Evolutionary conservation across 2,797 vertebrate genomes (phyloP).

Genomic region (Leptodactylus fallax): DNA sequence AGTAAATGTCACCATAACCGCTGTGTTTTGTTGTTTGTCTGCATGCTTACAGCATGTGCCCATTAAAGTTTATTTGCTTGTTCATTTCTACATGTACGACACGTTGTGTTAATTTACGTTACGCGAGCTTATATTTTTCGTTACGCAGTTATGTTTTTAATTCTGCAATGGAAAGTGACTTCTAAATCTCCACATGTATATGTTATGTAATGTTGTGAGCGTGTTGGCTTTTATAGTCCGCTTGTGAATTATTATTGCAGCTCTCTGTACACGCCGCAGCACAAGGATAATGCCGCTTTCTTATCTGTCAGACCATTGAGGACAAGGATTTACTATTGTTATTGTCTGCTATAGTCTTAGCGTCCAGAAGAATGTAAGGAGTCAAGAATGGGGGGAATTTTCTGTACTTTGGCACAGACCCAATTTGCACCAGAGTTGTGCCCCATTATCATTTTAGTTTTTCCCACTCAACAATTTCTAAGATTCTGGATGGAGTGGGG

Average conservation of each 20-base stretch:
- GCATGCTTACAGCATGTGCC: conserved; percentile 79
- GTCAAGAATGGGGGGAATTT: too few relatives aligned
- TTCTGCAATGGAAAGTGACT: too few relatives aligned
- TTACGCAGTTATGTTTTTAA: conserved; percentile 51
- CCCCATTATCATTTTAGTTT: too few relatives aligned
- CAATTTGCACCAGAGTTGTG: too few relatives aligned
- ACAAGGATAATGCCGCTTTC: conserved; percentile 5
- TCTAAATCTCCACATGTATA: neutral
- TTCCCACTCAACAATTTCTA: too few relatives aligned
- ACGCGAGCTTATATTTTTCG: conserved; percentile 64
- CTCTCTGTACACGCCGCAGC: neutral
- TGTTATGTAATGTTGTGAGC: neutral
- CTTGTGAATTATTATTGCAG: neutral
- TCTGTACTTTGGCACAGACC: neutral
- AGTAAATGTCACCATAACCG: conserved; percentile 59
- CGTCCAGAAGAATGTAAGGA: neutral
- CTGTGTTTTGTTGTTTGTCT: conserved; percentile 68
- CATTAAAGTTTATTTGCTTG: conserved; percentile 78
- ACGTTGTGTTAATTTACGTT: conserved; percentile 64
- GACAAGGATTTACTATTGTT: neutral
- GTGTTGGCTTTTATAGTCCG: neutral
- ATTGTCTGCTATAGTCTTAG: neutral
- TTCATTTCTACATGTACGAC: conserved; percentile 72
- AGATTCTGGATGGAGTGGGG: too few relatives aligned
- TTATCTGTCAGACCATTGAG: neutral